phyloP scores from a whole-genome alignment of 2,113 vertebrate genomes.

The Ariopsis seemanni region DNA sequence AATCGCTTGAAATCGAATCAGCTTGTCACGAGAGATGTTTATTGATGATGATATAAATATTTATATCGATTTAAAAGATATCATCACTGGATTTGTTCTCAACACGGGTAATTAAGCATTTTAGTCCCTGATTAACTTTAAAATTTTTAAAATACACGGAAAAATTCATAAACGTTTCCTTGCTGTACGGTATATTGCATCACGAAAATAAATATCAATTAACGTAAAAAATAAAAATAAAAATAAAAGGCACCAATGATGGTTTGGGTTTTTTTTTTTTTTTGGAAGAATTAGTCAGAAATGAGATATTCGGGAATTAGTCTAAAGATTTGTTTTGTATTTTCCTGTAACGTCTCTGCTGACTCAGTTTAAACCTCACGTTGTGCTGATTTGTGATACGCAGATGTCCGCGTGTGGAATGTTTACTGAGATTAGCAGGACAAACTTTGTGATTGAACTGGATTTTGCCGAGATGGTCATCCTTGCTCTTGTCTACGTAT shows the following conservation, averaged over 20 bases:
- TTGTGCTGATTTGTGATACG: not conserved
- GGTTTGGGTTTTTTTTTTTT: not conserved
- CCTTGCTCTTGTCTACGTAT: conserved; percentile 8
- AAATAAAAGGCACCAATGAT: not conserved
- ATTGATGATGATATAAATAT: too few relatives aligned
- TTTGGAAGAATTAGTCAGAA: not conserved
- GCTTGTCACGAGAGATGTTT: not conserved
- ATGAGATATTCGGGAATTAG: not conserved
- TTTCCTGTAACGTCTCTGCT: not conserved
- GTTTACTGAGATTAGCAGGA: conserved; percentile 16
- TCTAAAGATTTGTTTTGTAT: not conserved
- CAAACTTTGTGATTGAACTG: conserved; percentile 15
- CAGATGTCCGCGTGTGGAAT: not conserved
- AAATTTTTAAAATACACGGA: too few relatives aligned
- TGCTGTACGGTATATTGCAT: too few relatives aligned
- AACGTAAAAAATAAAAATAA: too few relatives aligned
- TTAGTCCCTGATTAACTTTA: too few relatives aligned
- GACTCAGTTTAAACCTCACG: not conserved
- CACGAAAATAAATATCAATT: not conserved
- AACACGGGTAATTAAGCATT: too few relatives aligned
- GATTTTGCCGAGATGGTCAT: not conserved
- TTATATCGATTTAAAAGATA: too few relatives aligned
- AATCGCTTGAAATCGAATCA: not conserved
- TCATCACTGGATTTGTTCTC: too few relatives aligned
- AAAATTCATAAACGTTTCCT: too few relatives aligned